These are phyloP conservation scores for Scotopteryx bipunctaria DNA, from an alignment of 2,888 invertebrate species.

Conservation along the genomic window DNA sequence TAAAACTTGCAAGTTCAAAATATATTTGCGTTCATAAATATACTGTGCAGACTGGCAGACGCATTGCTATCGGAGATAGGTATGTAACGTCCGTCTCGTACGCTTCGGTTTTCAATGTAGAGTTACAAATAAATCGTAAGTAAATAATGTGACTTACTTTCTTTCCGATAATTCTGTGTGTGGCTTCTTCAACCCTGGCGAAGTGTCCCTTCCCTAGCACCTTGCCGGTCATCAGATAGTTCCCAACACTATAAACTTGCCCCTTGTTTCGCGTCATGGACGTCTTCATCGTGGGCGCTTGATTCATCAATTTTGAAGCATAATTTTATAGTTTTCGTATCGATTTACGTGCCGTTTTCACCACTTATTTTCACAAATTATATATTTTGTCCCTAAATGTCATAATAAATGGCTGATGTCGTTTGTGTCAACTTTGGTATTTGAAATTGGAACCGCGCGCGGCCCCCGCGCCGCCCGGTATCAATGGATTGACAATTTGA, in stretches of 20 bases:
- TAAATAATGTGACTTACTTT: constrained; percentile 83
- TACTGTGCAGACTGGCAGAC: no score
- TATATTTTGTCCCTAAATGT: constrained; percentile 31
- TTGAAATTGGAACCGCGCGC: constrained; percentile 29
- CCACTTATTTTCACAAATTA: constrained; percentile 28
- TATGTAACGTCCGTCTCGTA: no score
- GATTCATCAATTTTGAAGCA: constrained; percentile 64
- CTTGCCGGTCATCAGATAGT: constrained; percentile 88
- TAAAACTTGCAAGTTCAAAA: no score
- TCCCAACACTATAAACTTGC: constrained; percentile 85
- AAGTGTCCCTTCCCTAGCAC: constrained; percentile 90
- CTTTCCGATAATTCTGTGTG: constrained; percentile 86
- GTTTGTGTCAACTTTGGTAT: constrained; percentile 21
- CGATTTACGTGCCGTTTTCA: constrained; percentile 13
- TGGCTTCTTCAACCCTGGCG: constrained; percentile 89
- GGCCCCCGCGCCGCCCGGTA: constrained; percentile 21
- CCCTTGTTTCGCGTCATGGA: constrained; percentile 61
- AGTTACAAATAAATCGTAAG: no score
- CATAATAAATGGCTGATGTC: constrained; percentile 28
- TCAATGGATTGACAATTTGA: constrained; percentile 49
- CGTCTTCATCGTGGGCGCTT: constrained; percentile 54
- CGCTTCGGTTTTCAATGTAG: no score
- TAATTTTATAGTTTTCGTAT: constrained; percentile 46
- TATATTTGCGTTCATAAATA: no score
- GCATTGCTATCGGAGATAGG: no score